Base-by-base conservation (phyloP, 2,113 vertebrate species). In the Saccopteryx leptura region DNA sequence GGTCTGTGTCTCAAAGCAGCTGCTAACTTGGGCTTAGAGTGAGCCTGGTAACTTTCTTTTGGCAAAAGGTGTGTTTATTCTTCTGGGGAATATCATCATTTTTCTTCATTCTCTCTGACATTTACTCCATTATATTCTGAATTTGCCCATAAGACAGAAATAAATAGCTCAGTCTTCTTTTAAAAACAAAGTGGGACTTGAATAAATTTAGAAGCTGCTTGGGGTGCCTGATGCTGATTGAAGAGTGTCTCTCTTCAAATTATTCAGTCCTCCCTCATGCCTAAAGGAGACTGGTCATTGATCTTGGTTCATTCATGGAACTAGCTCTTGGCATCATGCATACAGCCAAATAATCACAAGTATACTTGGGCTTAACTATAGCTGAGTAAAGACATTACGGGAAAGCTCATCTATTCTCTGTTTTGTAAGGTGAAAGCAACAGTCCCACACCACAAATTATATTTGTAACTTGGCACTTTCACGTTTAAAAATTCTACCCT, bases 121-220 rank as follows among this genome's bases (percentile, higher is more conserved):
- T 95, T 97, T 95, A 96, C 78, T 96, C 96, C 93, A 85, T 98
- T 98, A 97, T 94, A 78, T 94, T 93, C 78, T 31, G 94, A 96
- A 63, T 97, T 97, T 98, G 95, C 96, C 97, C 88, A 90, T 0
- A 50, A 96, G 97, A 97, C 84, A 94, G 84, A 97, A 98, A 94
- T 85, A 97, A 98, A 97, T 97, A 98, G 90, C 92, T 97, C 91
- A 81, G 92, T 60, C 75, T 97, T 96, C 96, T 68, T 68, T 92
- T 92, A 75, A 92, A 98, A 97, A 92, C 65, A 75, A 81, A 94
- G 75, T 94, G 84, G 2, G 69, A 97, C 93, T 90, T 82, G 75
- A 98, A 98, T 98, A 97, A 95, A 98, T 97, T 95, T 68, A 54
- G 84, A 82, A 81, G 31, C 82, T 96, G 61, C 0, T 31, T 94